Conservation (phyloP, 1,140 invertebrate species). For the Aphis craccivora region DNA sequence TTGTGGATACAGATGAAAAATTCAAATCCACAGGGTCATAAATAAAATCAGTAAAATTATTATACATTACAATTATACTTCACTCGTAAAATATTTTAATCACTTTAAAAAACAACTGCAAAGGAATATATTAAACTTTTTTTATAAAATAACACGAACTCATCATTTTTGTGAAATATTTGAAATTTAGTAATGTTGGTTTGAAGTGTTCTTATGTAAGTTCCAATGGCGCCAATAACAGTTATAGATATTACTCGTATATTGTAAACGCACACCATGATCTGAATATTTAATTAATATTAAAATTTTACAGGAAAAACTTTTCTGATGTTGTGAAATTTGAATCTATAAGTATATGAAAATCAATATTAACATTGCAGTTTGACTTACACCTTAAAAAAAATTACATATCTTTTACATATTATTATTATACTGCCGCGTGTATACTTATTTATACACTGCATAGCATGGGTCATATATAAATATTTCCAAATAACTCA, state of each 20-base stretch:
- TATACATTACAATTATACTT: not conserved
- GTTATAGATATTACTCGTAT: not conserved
- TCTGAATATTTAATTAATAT: not conserved
- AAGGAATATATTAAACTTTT: not conserved
- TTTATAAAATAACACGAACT: not conserved
- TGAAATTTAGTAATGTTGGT: not conserved
- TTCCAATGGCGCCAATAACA: not conserved
- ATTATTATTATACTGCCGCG: not conserved
- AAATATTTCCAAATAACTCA: not conserved
- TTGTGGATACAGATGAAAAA: not conserved
- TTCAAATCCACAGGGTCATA: not conserved
- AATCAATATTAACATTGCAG: not conserved
- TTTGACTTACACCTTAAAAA: not conserved
- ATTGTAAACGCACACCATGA: not conserved
- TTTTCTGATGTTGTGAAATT: not conserved
- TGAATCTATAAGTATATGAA: not conserved
- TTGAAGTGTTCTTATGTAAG: not conserved
- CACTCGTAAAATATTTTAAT: not conserved
- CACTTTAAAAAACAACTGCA: not conserved
- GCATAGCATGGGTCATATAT: not conserved
- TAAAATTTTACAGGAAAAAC: not conserved
- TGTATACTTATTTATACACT: too few relatives aligned
- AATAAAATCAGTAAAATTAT: slow-evolving; percentile 9
- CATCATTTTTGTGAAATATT: not conserved
- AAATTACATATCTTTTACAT: not conserved